Conservation (phyloP, 2,888 invertebrate genomes). For the Drosophila gaucha region DNA sequence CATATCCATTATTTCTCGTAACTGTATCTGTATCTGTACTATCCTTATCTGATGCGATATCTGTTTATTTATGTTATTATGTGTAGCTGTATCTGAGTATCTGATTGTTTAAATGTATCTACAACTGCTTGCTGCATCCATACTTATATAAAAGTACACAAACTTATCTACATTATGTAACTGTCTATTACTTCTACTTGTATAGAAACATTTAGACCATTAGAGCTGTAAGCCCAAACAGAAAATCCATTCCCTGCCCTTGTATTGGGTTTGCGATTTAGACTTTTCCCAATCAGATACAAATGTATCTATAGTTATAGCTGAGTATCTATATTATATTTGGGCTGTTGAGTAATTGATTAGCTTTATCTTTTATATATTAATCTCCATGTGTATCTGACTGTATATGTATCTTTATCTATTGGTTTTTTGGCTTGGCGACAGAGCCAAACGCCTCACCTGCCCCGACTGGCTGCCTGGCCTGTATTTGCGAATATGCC, state of each 20-base stretch:
- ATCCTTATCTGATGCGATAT: too few species aligned
- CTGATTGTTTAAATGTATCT: too few species aligned
- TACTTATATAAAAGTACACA: too few species aligned
- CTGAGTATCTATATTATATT: background rate
- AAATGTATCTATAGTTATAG: background rate
- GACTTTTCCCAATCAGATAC: background rate
- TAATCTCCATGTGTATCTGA: background rate
- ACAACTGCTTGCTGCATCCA: background rate
- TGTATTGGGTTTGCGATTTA: background rate
- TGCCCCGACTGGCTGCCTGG: constrained; percentile 7
- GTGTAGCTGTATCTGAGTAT: background rate
- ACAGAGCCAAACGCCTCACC: constrained; percentile 4
- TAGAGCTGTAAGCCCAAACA: too few species aligned
- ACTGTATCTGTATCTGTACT: background rate
- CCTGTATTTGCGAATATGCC: constrained; percentile 3
- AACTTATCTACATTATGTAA: too few species aligned
- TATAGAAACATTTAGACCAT: too few species aligned
- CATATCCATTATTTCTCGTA: too few species aligned
- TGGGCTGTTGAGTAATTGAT: background rate
- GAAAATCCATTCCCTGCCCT: background rate
- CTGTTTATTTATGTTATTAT: too few species aligned
- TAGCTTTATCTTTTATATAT: background rate
- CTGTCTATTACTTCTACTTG: too few species aligned
- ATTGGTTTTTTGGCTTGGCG: background rate
- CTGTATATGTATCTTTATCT: background rate